Percentiles rank a stretch among this genome's conserved stretches.
Conservation (phyloP, 2,797 vertebrate genomes). For the Spea hammondii region DNA sequence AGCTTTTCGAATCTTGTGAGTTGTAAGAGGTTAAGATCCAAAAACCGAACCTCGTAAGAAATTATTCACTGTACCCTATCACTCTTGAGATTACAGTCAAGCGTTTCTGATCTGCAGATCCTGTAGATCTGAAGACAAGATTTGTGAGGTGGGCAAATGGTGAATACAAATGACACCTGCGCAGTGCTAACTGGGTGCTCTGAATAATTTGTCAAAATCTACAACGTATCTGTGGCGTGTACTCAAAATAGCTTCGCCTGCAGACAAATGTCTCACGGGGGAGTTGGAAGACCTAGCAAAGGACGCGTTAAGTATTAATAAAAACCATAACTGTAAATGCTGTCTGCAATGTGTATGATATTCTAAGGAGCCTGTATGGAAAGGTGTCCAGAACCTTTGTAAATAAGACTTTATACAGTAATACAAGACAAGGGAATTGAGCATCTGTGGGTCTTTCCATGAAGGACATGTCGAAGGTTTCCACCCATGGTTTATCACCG, state of each 20-base stretch:
- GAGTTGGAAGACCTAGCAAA: neutral
- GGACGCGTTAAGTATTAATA: neutral
- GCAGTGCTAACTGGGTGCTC: conserved; percentile 1
- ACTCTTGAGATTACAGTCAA: neutral
- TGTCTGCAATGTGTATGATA: too few relatives aligned
- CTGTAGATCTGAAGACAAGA: conserved; percentile 1
- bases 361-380: too few relatives aligned
- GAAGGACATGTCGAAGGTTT: too few relatives aligned
- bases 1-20: neutral
- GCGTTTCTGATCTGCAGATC: neutral
- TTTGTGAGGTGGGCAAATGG: neutral
- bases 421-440: too few relatives aligned
- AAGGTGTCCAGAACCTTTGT: too few relatives aligned
- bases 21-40: conserved; percentile 5
- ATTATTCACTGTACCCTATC: neutral
- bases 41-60: conserved; percentile 1
- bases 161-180: conserved; percentile 1
- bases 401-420: too few relatives aligned
- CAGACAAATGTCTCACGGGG: neutral
- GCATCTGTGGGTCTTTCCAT: too few relatives aligned
- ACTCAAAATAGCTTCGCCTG: conserved; percentile 25
- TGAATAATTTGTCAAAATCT: conserved; percentile 22
- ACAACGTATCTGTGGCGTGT: neutral
- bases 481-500: too few relatives aligned
- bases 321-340: too few relatives aligned